phyloP scores from a whole-genome alignment of 2,888 invertebrate species.

The Drosophila buzzatii region DNA sequence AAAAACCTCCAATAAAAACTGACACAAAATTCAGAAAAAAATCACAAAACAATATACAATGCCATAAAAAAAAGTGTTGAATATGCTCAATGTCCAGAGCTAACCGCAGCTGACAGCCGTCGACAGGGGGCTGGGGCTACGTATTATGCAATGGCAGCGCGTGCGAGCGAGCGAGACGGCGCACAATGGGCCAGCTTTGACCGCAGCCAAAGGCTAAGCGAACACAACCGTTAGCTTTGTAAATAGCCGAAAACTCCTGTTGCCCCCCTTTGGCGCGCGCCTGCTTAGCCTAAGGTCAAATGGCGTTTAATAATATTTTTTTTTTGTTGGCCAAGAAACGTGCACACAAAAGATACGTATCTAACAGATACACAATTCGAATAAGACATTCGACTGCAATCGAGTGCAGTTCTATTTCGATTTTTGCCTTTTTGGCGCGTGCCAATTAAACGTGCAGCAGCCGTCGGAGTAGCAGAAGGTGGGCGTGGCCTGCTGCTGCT shows the following conservation, averaged over 20 bases:
- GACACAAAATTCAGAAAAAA: too few relatives aligned
- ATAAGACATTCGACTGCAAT: constrained; percentile 67
- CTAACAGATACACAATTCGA: constrained; percentile 61
- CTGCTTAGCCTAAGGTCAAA: constrained; percentile 74
- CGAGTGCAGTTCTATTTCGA: constrained; percentile 17
- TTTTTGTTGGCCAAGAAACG: constrained; percentile 47
- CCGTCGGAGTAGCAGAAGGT: background rate
- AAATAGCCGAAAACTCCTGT: constrained; percentile 41
- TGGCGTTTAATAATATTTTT: constrained; percentile 71
- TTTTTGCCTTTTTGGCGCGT: constrained; percentile 64
- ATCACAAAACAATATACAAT: background rate
- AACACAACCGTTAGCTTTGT: constrained; percentile 66
- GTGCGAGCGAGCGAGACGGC: constrained; percentile 10
- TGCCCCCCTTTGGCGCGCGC: constrained; percentile 4
- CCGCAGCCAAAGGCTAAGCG: constrained; percentile 66
- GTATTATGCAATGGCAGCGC: constrained; percentile 33
- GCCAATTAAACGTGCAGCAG: constrained; percentile 69
- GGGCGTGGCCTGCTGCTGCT: constrained; percentile 1
- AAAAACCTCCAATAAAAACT: too few relatives aligned
- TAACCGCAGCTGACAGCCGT: constrained; percentile 62
- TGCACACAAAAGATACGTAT: constrained; percentile 60
- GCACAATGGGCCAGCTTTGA: constrained; percentile 33
- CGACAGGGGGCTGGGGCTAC: constrained; percentile 18
- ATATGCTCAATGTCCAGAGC: constrained; percentile 3
- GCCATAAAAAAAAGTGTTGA: constrained; percentile 15